Evolutionary conservation across 2,113 vertebrate genomes (phyloP), one percentile per base, ranked within the genome.

Genomic region (Amblyornis subalaris): DNA sequence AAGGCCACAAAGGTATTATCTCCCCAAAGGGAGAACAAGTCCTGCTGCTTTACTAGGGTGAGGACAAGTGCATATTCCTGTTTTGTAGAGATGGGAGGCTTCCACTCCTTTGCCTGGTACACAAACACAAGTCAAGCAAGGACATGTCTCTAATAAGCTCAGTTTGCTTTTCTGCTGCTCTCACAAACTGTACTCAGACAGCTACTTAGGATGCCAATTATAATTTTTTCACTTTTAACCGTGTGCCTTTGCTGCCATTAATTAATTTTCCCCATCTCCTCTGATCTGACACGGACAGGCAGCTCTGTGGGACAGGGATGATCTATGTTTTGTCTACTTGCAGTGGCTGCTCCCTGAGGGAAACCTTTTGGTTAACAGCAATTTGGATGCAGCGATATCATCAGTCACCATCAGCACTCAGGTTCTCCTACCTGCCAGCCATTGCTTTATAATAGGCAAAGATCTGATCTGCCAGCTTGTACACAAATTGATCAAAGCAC

Each of bases 381-480:
- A 84, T 85, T 91, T 91, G 85, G 62, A 91, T 86, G 51, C 87
- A 89, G 81, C 0, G 5, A 40, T 90, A 91, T 29, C 90, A 85
- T 93, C 67, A 79, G 72, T 85, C 80, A 89, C 4, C 64, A 93
- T 15, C 58, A 92, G 57, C 76, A 91, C 65, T 12, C 48, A 67
- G 62, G 35, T 28, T 93, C 53, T 91, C 97, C 50, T 98, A 99
- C 99, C 99, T 99, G 97, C 99, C 99, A 28, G 99, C 99, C 99
- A 99, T 99, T 57, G 99, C 99, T 98, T 99, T 99, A 96, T 99
- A 99, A 97, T 99, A 99, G 80, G 99, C 99, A 95, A 99, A 99
- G 96, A 99, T 99, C 97, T 99, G 99, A 97, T 99, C 99, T 7
- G 99, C 99, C 96, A 99, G 96, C 97, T 99, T 99, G 98, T 99